A percentile compares a stretch with the other conserved stretches of the same genome.
phyloP scores from a whole-genome alignment of 2,888 invertebrate genomes.

The Lasioglossum morio region DNA sequence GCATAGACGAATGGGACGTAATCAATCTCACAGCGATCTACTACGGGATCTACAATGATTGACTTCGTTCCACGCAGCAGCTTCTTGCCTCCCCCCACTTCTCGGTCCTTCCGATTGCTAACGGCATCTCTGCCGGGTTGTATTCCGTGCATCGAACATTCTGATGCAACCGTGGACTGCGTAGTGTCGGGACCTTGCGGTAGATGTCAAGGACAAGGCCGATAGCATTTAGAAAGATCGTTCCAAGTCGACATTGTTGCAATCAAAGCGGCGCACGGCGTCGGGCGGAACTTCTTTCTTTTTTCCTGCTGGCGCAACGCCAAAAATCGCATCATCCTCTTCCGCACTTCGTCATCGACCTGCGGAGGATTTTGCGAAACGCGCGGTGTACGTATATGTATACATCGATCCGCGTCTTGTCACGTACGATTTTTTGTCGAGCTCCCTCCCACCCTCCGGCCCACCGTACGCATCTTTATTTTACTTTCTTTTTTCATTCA shows the following conservation, averaged over 20 bases:
- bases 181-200: conserved; percentile 82
- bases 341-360: conserved; percentile 38
- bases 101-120: conserved; percentile 24
- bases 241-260: conserved; percentile 56
- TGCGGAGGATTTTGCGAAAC: conserved; percentile 12
- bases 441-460: no score
- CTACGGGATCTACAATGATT: conserved; percentile 21
- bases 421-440: background rate
- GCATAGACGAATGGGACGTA: conserved; percentile 29
- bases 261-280: conserved; percentile 63
- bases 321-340: conserved; percentile 57
- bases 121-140: conserved; percentile 36
- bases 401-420: background rate
- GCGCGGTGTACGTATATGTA: background rate
- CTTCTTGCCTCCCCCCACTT: background rate
- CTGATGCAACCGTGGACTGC: conserved; percentile 80
- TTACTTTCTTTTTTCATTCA: background rate
- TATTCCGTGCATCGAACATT: conserved; percentile 72
- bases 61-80: conserved; percentile 4
- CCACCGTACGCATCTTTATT: background rate
- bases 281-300: conserved; percentile 48
- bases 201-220: conserved; percentile 83
- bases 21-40: conserved; percentile 24
- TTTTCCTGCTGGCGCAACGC: conserved; percentile 30
- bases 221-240: conserved; percentile 67